Conservation (phyloP, 2,113 vertebrate genomes). For the Petrocephalus microphthalmus region DNA sequence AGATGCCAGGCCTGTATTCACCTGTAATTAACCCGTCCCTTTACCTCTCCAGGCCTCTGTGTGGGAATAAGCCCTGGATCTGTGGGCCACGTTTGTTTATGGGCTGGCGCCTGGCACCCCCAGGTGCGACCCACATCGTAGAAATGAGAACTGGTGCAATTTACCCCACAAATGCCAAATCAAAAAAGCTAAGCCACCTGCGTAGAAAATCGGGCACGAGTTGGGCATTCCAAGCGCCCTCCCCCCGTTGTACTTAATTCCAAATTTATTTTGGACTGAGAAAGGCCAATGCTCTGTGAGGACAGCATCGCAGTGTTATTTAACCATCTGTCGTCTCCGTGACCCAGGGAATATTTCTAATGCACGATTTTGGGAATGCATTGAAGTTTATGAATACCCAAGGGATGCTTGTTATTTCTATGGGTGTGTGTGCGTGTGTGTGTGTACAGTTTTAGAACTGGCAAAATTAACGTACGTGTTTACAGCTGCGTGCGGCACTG, state of each 20-base stretch:
- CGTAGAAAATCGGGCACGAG: not conserved
- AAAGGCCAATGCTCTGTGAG: not conserved
- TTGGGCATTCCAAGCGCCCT: not conserved
- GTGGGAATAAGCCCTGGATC: not conserved
- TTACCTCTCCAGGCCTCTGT: not conserved
- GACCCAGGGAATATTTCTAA: not conserved
- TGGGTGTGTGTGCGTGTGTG: not conserved
- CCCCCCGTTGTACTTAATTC: not conserved
- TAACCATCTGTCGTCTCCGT: not conserved
- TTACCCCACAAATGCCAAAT: not conserved
- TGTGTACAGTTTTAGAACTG: not conserved
- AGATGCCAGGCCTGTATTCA: not conserved
- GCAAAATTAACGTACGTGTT: not conserved
- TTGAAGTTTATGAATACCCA: not conserved
- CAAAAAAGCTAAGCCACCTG: not conserved
- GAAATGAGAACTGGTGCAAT: not conserved
- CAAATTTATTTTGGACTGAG: not conserved
- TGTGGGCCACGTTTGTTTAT: not conserved
- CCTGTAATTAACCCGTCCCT: constrained; percentile 20
- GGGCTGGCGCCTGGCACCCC: not conserved
- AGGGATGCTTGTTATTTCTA: not conserved
- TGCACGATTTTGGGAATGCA: not conserved
- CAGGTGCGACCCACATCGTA: not conserved
- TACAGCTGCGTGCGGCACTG: not conserved
- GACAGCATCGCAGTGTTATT: not conserved